A percentile compares a stretch with the other conserved stretches of the same genome.
Evolutionary conservation across 2,888 invertebrate genomes (phyloP).

Genomic region (Campoplex nolae): DNA sequence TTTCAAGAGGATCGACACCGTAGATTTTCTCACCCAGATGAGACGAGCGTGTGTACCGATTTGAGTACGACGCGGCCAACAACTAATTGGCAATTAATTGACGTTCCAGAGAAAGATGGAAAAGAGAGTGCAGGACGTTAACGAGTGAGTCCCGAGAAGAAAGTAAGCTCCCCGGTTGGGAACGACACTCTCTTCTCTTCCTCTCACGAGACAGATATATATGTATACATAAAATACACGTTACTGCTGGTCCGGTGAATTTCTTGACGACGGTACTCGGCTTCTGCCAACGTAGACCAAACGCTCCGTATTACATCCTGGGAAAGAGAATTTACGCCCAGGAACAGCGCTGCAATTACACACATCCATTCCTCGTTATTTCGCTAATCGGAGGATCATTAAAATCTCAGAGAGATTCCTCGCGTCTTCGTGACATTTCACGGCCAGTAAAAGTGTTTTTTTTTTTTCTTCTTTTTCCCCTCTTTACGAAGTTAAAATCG

Average conservation of each 20-base stretch:
- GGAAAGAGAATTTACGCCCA: conserved; percentile 29
- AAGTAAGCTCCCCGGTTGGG: conserved; percentile 69
- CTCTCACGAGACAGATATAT: conserved; percentile 14
- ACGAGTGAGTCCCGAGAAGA: conserved; percentile 70
- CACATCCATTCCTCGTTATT: conserved; percentile 34
- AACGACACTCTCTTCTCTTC: conserved; percentile 37
- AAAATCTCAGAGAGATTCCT: conserved; percentile 53
- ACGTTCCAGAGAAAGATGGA: conserved; percentile 43
- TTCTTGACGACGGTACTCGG: conserved; percentile 41
- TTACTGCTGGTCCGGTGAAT: conserved; percentile 17
- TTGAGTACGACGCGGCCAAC: conserved; percentile 60
- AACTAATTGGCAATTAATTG: conserved; percentile 72
- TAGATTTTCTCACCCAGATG: conserved; percentile 47
- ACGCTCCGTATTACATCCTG: neutral
- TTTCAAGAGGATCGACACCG: conserved; percentile 42
- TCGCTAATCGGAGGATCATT: conserved; percentile 48
- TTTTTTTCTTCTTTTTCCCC: neutral
- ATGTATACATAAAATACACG: neutral
- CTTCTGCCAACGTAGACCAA: neutral
- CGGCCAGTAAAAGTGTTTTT: neutral
- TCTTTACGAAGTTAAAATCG: neutral
- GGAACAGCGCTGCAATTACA: conserved; percentile 2
- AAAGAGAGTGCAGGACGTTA: conserved; percentile 46
- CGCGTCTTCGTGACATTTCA: neutral
- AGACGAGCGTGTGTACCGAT: conserved; percentile 39